These are phyloP conservation scores for Clupea harengus DNA, from an alignment of 2,113 vertebrate genomes.

Conservation along the genomic window DNA sequence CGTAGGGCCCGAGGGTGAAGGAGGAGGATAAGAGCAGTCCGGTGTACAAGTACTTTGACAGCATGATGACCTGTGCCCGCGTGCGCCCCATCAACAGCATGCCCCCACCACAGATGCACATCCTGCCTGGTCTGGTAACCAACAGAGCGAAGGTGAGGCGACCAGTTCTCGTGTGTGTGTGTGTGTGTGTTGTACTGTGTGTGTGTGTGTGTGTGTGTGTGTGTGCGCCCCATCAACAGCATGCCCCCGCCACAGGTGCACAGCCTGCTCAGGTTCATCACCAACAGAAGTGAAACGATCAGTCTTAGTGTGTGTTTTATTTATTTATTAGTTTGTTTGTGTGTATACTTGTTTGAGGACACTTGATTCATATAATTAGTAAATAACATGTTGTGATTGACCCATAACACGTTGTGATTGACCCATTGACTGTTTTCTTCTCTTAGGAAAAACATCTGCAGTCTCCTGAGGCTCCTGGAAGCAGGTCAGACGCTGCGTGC, in stretches of 20 bases:
- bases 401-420: neutral
- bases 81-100: conserved; percentile 71
- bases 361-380: no score
- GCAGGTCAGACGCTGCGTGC: neutral
- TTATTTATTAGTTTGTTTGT: no score
- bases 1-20: conserved; percentile 63
- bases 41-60: conserved; percentile 86
- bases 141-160: neutral
- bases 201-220: no score
- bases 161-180: no score
- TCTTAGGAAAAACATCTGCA: neutral
- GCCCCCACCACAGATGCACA: conserved; percentile 47
- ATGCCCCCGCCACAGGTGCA: no score
- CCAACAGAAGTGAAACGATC: no score
- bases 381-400: no score
- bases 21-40: conserved; percentile 85
- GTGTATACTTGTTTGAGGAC: no score
- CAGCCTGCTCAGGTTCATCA: no score
- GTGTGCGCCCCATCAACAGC: no score
- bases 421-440: neutral
- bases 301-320: no score
- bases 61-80: conserved; percentile 93
- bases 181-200: no score
- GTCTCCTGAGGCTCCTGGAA: neutral
- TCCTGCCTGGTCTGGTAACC: conserved; percentile 23